Percentiles rank a stretch among this genome's conserved stretches.
phyloP scores from a whole-genome alignment of 2,113 vertebrate species.

The Brienomyrus brachyistius region DNA sequence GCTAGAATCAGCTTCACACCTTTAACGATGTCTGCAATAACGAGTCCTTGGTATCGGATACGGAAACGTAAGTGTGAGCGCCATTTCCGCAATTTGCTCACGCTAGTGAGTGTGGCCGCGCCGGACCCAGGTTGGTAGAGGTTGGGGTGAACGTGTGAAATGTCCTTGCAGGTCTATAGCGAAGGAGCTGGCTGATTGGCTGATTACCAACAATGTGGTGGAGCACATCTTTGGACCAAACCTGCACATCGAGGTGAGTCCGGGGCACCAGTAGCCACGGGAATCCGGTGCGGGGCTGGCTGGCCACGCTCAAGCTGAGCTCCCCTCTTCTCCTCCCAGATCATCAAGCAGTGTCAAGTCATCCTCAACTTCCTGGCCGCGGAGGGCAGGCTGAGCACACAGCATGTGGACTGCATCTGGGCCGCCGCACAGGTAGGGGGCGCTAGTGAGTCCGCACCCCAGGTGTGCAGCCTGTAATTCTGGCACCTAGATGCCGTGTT shows the following conservation, averaged over 20 bases:
- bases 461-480: not conserved
- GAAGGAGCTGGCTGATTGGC: slow-evolving; percentile 96
- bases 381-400: slow-evolving; percentile 92
- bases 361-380: slow-evolving; percentile 98
- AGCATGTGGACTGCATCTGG: slow-evolving; percentile 98
- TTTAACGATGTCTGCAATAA: slow-evolving; percentile 99
- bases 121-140: not conserved
- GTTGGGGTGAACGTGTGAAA: not conserved
- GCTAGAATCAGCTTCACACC: slow-evolving; percentile 95
- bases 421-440: slow-evolving; percentile 86
- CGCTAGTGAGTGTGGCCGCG: not conserved
- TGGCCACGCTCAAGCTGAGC: not conserved
- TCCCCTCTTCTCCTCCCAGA: slow-evolving; percentile 62
- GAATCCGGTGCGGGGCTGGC: not conserved
- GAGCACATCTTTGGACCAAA: slow-evolving; percentile 99
- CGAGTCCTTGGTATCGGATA: slow-evolving; percentile 97
- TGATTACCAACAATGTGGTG: slow-evolving; percentile 95
- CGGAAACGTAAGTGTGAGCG: slow-evolving; percentile 85
- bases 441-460: not conserved
- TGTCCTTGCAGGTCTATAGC: slow-evolving; percentile 79
- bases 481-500: not conserved
- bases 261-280: not conserved
- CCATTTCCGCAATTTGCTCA: not conserved
- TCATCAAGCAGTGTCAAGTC: slow-evolving; percentile 99
- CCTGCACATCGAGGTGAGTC: slow-evolving; percentile 94